phyloP scores from a whole-genome alignment of 2,797 vertebrate species.

The Enteromius anoplus region DNA sequence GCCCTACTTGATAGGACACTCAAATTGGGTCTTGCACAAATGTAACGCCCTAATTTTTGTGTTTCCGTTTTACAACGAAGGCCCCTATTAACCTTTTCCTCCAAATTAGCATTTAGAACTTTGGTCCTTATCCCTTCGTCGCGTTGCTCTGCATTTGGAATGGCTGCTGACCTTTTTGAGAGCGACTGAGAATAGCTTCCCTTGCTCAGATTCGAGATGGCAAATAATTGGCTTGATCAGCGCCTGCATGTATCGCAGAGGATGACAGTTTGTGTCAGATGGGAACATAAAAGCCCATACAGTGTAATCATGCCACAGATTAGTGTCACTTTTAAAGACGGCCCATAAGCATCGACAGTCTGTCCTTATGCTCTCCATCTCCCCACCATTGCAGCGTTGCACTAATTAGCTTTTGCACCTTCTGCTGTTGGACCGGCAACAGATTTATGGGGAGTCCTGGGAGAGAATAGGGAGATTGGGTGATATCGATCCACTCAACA shows the following conservation, averaged over 20 bases:
- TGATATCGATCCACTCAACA: constrained; percentile 70
- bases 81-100: constrained; percentile 32
- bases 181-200: background rate
- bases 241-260: constrained; percentile 13
- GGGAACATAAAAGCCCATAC: constrained; percentile 28
- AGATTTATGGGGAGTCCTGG: constrained; percentile 69
- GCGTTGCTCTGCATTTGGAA: constrained; percentile 20
- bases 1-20: background rate
- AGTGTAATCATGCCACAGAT: constrained; percentile 49
- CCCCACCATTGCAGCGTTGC: constrained; percentile 45
- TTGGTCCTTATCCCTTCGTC: constrained; percentile 50
- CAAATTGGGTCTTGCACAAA: background rate
- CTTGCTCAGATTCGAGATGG: background rate
- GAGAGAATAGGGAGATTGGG: constrained; percentile 72
- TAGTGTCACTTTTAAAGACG: constrained; percentile 62
- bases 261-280: constrained; percentile 38
- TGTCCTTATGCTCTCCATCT: constrained; percentile 41
- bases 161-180: constrained; percentile 40
- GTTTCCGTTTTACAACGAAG: background rate
- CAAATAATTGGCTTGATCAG: constrained; percentile 44
- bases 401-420: constrained; percentile 60
- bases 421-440: constrained; percentile 60
- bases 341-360: constrained; percentile 1
- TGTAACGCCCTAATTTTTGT: background rate
- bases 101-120: constrained; percentile 67